Conservation (phyloP, 2,797 vertebrate species). For the Rhinichthys osculus region DNA sequence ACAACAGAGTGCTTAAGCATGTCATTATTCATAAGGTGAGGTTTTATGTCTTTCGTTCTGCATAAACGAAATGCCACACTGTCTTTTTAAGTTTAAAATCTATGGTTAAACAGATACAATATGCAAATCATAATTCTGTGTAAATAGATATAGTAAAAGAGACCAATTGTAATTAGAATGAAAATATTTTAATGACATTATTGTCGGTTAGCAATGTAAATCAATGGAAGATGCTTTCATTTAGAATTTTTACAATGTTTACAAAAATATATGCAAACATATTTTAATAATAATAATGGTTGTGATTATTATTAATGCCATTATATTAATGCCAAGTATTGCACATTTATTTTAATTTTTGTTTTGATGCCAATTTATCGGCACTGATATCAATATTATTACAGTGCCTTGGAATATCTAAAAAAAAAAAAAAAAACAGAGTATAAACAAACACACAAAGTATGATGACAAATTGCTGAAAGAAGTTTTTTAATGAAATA, state of each 20-base stretch:
- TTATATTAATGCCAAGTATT: background rate
- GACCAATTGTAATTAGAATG: background rate
- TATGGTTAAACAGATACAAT: background rate
- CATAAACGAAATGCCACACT: too few species aligned
- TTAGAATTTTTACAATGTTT: background rate
- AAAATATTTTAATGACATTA: background rate
- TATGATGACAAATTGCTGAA: background rate
- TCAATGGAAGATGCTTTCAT: background rate
- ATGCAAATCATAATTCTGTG: background rate
- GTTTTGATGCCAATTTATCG: background rate
- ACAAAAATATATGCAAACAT: background rate
- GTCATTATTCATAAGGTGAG: background rate
- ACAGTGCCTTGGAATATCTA: background rate
- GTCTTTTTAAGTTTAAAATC: too few species aligned
- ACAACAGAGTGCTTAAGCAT: conserved; percentile 10
- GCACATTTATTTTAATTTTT: background rate
- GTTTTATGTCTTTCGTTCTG: too few species aligned
- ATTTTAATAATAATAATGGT: background rate
- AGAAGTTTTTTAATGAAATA: conserved; percentile 49
- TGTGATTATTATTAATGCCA: too few species aligned
- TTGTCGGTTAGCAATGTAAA: background rate
- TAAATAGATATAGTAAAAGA: background rate
- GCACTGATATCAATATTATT: background rate
- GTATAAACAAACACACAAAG: background rate
- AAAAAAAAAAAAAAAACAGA: background rate